These are phyloP conservation scores for Premnoplex brunnescens DNA, from an alignment of 2,797 vertebrate genomes.

Conservation along the genomic window DNA sequence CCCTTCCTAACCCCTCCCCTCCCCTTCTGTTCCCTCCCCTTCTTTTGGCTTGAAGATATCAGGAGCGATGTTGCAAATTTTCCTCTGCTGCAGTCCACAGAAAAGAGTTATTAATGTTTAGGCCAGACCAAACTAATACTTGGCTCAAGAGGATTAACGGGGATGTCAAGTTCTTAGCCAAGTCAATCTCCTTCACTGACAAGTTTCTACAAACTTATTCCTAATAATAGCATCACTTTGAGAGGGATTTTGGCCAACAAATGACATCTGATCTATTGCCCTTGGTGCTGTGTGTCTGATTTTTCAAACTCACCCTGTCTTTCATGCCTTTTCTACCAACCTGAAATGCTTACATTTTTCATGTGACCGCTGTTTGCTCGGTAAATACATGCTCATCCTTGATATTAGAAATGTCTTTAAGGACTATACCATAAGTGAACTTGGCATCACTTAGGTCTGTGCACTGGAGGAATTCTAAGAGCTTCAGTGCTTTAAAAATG, in stretches of 20 bases:
- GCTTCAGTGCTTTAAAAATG: not conserved
- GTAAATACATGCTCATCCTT: not conserved
- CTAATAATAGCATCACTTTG: slow-evolving; percentile 31
- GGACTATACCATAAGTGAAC: not conserved
- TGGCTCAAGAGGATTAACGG: slow-evolving; percentile 2
- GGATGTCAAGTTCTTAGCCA: slow-evolving; percentile 15
- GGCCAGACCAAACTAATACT: not conserved
- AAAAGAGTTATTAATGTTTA: slow-evolving; percentile 8
- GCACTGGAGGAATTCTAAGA: not conserved
- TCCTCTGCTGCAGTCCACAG: not conserved
- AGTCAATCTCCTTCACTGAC: slow-evolving; percentile 44
- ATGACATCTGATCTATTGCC: slow-evolving; percentile 28
- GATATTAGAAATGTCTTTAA: not conserved
- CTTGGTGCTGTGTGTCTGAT: not conserved
- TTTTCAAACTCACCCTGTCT: not conserved
- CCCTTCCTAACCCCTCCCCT: too few relatives aligned
- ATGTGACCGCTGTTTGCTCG: not conserved
- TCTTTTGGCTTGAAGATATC: not conserved
- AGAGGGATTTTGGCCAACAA: slow-evolving; percentile 14
- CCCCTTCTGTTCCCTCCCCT: too few relatives aligned
- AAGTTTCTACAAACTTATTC: slow-evolving; percentile 45
- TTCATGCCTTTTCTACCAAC: not conserved
- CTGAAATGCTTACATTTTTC: not conserved
- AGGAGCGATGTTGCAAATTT: not conserved
- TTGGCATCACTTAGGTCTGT: not conserved